Base-by-base conservation (phyloP, 1,140 invertebrate genomes). In the Trichoplusia ni region DNA sequence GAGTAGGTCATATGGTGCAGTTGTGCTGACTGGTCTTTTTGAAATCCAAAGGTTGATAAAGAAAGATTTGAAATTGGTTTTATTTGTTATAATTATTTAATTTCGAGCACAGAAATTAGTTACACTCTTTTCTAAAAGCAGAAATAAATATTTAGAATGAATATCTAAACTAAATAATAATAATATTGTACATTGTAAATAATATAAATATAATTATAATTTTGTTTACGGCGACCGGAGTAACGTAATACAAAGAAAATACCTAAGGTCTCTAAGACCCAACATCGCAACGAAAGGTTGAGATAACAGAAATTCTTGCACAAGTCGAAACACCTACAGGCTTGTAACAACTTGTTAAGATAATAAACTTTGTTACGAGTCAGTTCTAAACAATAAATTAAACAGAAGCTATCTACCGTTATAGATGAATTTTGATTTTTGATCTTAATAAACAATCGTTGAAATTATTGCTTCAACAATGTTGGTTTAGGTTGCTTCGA, bases 221-320 rank as follows among this genome's bases (percentile, higher is more conserved):
- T n/a, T n/a, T n/a, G n/a, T n/a, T n/a, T n/a, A n/a, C 21, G 9
- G 27, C n/a, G 13, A 49, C 14, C 29, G 13, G 4, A 13, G n/a
- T 1, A 47, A 16, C 9, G 29, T 31, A 29, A 16, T 29, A 16
- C 14, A 3, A 13, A 7, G 4, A 49, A 29, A 9, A 9, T 11
- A 29, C 7, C 11, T n/a, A 25, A 46, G 25, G 44, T 18, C 25
- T 13, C 7, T 14, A 2, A 7, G 7, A 31, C 29, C 14, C 25
- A 13, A 31, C 25, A n/a, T 18, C 25, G 2, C 25, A 31, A 7
- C 18, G 8, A 49, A 49, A 31, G 25, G 37, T 31, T 42, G 33
- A 58, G 54, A 58, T 58, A 58, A 58, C 54, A 58, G 23, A 58
- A 42, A 25, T 49, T 49, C 13, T n/a, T 2, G 13, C n/a, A 11